Percentiles rank a stretch among this genome's conserved stretches.
Evolutionary conservation across 2,888 invertebrate species (phyloP).

Genomic region (Diploptera punctata): DNA sequence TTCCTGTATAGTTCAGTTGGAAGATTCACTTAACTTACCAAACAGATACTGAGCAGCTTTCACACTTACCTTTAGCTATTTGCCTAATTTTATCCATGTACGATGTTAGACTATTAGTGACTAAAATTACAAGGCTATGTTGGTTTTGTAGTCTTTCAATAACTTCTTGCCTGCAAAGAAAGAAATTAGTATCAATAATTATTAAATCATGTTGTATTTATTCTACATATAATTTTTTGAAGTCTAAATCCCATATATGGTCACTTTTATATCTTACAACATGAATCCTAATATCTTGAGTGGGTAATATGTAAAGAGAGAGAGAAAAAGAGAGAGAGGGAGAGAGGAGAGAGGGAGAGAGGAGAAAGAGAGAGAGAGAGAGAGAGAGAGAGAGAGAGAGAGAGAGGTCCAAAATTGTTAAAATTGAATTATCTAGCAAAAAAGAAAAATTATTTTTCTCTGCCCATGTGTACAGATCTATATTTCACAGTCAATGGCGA

Average conservation of each 20-base stretch:
- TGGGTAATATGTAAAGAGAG: background rate
- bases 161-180: conserved; percentile 68
- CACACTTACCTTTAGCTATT: conserved; percentile 59
- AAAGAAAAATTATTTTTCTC: no score
- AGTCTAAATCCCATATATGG: no score
- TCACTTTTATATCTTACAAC: no score
- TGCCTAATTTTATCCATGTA: conserved; percentile 89
- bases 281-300: no score
- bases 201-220: no score
- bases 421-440: no score
- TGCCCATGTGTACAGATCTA: no score
- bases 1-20: background rate
- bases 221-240: no score
- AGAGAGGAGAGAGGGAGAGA: background rate
- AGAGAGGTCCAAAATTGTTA: background rate
- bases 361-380: no score
- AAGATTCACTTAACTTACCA: conserved; percentile 4
- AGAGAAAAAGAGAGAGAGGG: background rate
- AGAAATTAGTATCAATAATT: conserved; percentile 24
- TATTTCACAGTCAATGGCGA: no score
- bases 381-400: no score
- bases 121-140: conserved; percentile 91
- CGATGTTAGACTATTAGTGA: conserved; percentile 87
- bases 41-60: no score
- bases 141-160: conserved; percentile 91